Evolutionary conservation across 2,113 vertebrate genomes (phyloP), one percentile per base, ranked within the genome.

Genomic region (Heteronetta atricapilla): DNA sequence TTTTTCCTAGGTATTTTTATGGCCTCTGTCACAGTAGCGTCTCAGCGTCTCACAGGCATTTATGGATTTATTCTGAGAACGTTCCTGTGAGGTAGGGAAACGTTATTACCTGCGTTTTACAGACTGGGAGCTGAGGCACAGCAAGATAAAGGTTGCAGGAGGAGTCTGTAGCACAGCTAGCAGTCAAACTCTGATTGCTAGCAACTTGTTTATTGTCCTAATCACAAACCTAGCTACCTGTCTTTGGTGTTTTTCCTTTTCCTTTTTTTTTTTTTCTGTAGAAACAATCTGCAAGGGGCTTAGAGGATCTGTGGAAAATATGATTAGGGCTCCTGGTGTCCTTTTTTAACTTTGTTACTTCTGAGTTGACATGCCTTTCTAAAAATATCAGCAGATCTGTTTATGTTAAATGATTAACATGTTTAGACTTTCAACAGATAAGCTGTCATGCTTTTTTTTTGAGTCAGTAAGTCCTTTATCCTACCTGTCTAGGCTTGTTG

Each of bases 11-110:
- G 95, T 96, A 31, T 95, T 96, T 97, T 96, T 97, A 97, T 97
- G 96, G 95, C 93, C 86, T 96, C 69, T 90, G 83, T 94, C 86
- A 85, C 93, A 78, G 94, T 87, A 82, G 94, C 94, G 62, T 97
- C 94, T 96, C 94, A 94, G 94, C 75, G 70, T 94, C 90, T 96
- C 91, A 75, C 90, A 87, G 83, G 63, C 92, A 85, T 97, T 95
- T 97, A 97, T 96, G 95, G 95, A 96, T 97, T 96, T 95, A 95
- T 96, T 89, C 95, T 96, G 93, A 95, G 81, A 93, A 96, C 40
- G 63, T 96, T 95, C 90, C 95, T 94, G 93, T 97, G 95, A 97
- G 96, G 96, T 97, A 97, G 40, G 92, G 59, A 77, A 95, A 84
- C 1, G 1, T 55, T 88, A 53, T 59, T 66, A 40, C 70, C 59